Percentiles rank a stretch among this genome's conserved stretches.
Evolutionary conservation across 2,113 vertebrate species (phyloP).

Genomic region (Strix uralensis): DNA sequence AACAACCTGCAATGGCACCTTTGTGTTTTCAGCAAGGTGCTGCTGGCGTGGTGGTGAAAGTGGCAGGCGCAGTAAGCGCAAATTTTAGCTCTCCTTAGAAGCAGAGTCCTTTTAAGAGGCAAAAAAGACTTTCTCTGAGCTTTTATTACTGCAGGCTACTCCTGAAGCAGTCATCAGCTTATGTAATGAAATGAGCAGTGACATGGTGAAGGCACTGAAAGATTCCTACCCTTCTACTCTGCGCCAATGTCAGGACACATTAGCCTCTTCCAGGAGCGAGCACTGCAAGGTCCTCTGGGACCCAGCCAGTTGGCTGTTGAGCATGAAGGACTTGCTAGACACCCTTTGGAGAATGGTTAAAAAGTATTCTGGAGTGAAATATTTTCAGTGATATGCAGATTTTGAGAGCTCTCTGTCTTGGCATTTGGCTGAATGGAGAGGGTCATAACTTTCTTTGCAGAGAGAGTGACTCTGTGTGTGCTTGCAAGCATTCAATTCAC

Average conservation of each 20-base stretch:
- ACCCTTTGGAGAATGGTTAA: not conserved
- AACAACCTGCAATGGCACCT: not conserved
- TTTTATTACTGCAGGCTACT: not conserved
- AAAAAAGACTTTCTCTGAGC: not conserved
- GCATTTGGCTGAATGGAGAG: not conserved
- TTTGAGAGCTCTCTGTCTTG: not conserved
- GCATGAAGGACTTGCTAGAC: not conserved
- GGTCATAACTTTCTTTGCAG: not conserved
- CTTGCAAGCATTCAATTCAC: not conserved
- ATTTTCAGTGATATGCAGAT: not conserved
- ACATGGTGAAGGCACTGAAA: not conserved
- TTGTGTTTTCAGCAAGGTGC: not conserved
- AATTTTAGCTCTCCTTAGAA: not conserved
- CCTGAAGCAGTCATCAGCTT: not conserved
- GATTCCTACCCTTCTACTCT: not conserved
- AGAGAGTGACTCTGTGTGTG: too few species aligned
- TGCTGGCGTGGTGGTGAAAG: not conserved
- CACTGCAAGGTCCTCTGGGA: not conserved
- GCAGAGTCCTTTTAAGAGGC: not conserved
- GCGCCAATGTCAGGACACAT: not conserved
- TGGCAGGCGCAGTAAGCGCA: not conserved
- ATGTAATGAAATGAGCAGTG: not conserved
- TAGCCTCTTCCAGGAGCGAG: not conserved
- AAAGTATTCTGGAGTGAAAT: not conserved
- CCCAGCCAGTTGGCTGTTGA: not conserved